Evolutionary conservation across 1,140 invertebrate species (phyloP), one percentile per base, ranked within the genome.

Genomic region (Oreohelix idahoensis): DNA sequence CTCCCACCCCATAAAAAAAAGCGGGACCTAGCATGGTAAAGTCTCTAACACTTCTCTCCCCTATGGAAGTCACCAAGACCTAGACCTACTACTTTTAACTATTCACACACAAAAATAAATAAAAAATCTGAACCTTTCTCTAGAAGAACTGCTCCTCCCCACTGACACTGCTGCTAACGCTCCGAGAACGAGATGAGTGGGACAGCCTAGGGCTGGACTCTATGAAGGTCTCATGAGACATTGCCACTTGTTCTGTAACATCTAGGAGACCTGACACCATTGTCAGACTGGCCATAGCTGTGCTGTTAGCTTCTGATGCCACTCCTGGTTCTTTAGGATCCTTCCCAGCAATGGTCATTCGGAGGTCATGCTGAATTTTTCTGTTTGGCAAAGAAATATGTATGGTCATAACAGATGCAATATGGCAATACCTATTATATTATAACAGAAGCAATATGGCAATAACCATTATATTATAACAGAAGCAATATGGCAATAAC

Each of bases 151-250:
- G 35, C 4, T 79, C 77, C 1, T 80, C 79, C 20, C 69, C 79
- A 29, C 79, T 80, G 45, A 80, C 79, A n/a, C 66, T 80, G 79
- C 79, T 80, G 69, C 79, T 80, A 32, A 80, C 69, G 38, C 79
- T 80, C 23, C 79, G 66, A 35, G 79, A 80, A 4, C 80, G 63
- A 71, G 26, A 71, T 4, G 63, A 36, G 29, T 71, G 69, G 38
- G 79, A 81, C 0, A 76, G 53, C 42, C 35, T 38, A 10, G 51
- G 45, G n/a, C 82, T 76, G n/a, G 76, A 81, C 13, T 85, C 81
- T 20, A 74, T 53, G 53, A 83, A 86, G n/a, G 85, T 73, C 42
- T 86, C 76, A 79, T 86, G 85, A 1, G 83, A 84, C 85, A 86
- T 86, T 38, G 75, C 77, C 75, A 86, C 42, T 81, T 86, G 85